Base-by-base conservation (phyloP, 2,113 vertebrate species). In the Coregonus clupeaformis region DNA sequence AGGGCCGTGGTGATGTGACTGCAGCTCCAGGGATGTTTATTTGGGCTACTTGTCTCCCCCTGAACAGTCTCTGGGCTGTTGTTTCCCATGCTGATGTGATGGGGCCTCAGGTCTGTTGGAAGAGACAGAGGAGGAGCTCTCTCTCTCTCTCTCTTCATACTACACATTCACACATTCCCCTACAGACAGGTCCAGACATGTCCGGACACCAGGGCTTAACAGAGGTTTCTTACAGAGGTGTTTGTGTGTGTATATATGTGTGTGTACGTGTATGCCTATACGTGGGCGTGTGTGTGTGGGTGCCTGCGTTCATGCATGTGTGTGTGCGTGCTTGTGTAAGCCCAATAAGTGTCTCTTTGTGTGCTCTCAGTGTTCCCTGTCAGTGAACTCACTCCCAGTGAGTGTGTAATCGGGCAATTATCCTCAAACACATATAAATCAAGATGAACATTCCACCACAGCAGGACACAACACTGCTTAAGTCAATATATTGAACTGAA, bases 341-440 rank as follows among this genome's bases (percentile, higher is more conserved):
- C 36, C 75, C 72, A 82, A 73, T 84, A 77, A 76, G 36, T 42
- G 75, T 84, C 80, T 86, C 45, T 22, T 22, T 30, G 32, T 68
- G 32, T 68, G 67, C 18, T 36, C 29, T 20, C 16, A 36, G 74
- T 84, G 77, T 77, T 76, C 81, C 79, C 85, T 42, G 25, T 49
- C 25, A 9, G 30, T 18, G 20, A 20, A 62, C 7, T 42, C 16
- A 30, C 63, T 79, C 82, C 80, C 77, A 81, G 76, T 74, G 20
- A 86, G 88, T 81, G 27, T 73, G 78, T 87, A 88, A 91, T 90
- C 90, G 70, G 74, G 76, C 80, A 87, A 90, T 91, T 90, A 90
- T 85, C 77, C 83, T 42, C 84, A 82, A 89, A 85, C 80, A 79
- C 78, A 45, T 11, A 57, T 49, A 74, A 89, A 80, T 84, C 70